Evolutionary conservation across 2,888 invertebrate species (phyloP).

Genomic region (Hecatera dysodea): DNA sequence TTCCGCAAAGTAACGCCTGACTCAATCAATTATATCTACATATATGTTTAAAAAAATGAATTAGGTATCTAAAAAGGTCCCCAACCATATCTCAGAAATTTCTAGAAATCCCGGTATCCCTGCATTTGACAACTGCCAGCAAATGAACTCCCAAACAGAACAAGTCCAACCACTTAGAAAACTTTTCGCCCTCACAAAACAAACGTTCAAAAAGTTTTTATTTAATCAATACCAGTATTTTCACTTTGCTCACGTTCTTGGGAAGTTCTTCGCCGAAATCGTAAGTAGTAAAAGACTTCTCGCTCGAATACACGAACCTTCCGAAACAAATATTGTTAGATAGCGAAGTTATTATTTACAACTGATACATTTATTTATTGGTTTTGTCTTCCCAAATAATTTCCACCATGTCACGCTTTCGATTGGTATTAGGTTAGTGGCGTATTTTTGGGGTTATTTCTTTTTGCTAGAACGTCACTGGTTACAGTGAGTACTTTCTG

Average conservation of each 20-base stretch:
- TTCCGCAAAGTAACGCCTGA: no score
- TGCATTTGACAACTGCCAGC: constrained; percentile 24
- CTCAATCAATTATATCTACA: no score
- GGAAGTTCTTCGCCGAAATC: constrained; percentile 39
- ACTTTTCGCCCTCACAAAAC: constrained; percentile 24
- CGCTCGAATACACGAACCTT: constrained; percentile 19
- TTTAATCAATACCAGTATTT: constrained; percentile 52
- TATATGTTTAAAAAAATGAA: not conserved
- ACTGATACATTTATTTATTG: constrained; percentile 54
- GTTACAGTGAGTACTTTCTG: no score
- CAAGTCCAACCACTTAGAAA: constrained; percentile 30
- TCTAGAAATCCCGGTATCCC: not conserved
- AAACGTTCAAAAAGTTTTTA: constrained; percentile 40
- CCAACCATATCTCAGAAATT: not conserved
- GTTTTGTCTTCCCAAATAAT: constrained; percentile 50
- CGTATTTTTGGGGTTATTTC: not conserved
- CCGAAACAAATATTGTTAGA: constrained; percentile 42
- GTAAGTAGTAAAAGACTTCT: constrained; percentile 26
- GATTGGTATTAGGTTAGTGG: constrained; percentile 23
- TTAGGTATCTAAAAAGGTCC: not conserved
- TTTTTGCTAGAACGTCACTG: not conserved
- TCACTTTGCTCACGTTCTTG: constrained; percentile 16
- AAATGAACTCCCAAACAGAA: constrained; percentile 2
- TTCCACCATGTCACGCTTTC: constrained; percentile 38
- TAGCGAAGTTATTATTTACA: constrained; percentile 23